phyloP scores from a whole-genome alignment of 2,888 invertebrate genomes.

The Ophonus ardosiacus region DNA sequence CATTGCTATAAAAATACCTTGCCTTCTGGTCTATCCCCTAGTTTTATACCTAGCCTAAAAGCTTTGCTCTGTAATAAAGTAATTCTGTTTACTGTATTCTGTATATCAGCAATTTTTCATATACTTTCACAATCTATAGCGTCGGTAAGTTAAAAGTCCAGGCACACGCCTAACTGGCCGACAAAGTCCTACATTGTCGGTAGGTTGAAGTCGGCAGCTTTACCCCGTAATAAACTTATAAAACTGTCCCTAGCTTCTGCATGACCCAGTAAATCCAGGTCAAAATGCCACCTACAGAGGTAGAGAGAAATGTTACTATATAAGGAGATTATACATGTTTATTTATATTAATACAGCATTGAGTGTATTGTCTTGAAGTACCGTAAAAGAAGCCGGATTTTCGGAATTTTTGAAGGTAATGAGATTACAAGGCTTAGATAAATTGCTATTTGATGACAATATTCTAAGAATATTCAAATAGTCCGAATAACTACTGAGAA shows the following conservation, averaged over 20 bases:
- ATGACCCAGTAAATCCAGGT: neutral
- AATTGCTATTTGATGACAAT: neutral
- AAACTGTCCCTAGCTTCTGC: conserved; percentile 45
- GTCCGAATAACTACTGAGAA: no score
- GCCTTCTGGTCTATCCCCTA: neutral
- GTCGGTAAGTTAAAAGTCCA: neutral
- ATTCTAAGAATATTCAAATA: neutral
- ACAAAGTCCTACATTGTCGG: conserved; percentile 36
- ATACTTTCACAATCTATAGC: neutral
- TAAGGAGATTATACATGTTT: conserved; percentile 24
- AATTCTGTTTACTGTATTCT: neutral
- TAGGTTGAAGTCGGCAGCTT: conserved; percentile 29
- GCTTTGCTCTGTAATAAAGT: neutral
- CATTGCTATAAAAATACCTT: neutral
- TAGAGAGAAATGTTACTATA: neutral
- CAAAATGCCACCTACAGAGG: neutral
- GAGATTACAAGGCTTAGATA: neutral
- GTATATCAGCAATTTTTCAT: conserved; percentile 8
- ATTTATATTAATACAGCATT: conserved; percentile 24
- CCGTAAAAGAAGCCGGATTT: neutral
- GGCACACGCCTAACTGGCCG: conserved; percentile 39
- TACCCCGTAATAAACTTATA: conserved; percentile 52
- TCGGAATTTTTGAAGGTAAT: neutral
- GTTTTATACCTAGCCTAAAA: neutral
- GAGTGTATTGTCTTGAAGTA: neutral